These are phyloP conservation scores for Pseudomyrmex gracilis DNA, from an alignment of 1,140 invertebrate species.

Conservation along the genomic window DNA sequence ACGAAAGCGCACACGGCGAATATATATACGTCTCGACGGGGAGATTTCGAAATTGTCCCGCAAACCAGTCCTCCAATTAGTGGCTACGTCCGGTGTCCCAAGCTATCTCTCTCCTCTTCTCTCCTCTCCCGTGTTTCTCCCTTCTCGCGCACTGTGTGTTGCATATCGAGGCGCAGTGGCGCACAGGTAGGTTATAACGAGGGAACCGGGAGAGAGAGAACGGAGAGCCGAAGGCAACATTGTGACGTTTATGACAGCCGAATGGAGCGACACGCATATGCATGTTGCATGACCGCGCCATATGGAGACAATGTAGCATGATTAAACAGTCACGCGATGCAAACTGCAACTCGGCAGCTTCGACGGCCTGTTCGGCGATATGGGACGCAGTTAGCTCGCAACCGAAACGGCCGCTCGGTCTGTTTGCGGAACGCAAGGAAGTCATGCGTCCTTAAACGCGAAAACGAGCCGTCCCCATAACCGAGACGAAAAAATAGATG, in stretches of 20 bases:
- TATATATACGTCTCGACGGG: constrained; percentile 5
- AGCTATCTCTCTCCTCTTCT: neutral
- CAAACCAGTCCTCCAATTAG: constrained; percentile 63
- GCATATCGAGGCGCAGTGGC: neutral
- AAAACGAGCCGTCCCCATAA: neutral
- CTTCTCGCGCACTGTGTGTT: neutral
- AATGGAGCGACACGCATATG: constrained; percentile 55
- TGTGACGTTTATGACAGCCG: constrained; percentile 50
- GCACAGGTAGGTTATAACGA: constrained; percentile 23
- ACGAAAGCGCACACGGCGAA: constrained; percentile 5
- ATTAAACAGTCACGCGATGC: constrained; percentile 59
- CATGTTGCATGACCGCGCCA: constrained; percentile 53
- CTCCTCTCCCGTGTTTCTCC: neutral
- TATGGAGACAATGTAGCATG: constrained; percentile 59
- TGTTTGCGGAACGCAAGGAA: constrained; percentile 41
- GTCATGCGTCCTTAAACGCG: constrained; percentile 8
- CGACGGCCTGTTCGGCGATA: neutral
- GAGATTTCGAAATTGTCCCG: constrained; percentile 58
- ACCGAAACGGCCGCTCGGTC: constrained; percentile 33
- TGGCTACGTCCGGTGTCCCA: constrained; percentile 32
- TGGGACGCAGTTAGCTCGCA: constrained; percentile 8
- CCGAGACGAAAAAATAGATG: neutral
- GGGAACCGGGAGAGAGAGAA: neutral
- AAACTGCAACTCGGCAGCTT: constrained; percentile 1
- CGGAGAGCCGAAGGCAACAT: constrained; percentile 33